Evolutionary conservation across 2,888 invertebrate species (phyloP), one percentile per base, ranked within the genome.

Genomic region (Mamestra brassicae): DNA sequence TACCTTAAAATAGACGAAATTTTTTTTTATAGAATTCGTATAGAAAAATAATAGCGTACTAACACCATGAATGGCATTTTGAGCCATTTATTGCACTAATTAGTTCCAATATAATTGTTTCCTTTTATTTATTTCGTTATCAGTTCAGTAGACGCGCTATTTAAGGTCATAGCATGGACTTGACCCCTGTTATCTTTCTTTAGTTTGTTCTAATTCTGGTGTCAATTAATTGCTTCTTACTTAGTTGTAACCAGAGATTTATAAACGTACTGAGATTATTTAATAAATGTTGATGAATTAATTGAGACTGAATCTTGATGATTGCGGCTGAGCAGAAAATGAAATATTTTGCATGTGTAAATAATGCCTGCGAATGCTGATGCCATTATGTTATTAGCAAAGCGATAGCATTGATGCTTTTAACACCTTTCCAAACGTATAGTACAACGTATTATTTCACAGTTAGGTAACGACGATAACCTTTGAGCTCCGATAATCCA

Each of bases 141-240:
- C 75, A 73, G 50, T 71, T 11, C 36, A 71, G 47, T 71, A 36
- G 62, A 52, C 36, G 26, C 38, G 57, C 11, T 80, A 76, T 76
- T 72, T 68, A 76, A 64, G 69, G 80, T 74, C 82, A 81, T 75
- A 62, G 71, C 38, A 62, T 74, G 78, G 58, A 71, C 85, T 85
- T 84, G 83, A 80, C 60, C 85, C 55, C 60, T 47, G 47, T 80
- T 83, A 84, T 84, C 85, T 76, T 63, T 63, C 55, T 81, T 71
- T 13, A 47, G 50, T 63, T 66, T 67, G 71, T 73, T 74, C n/a
- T 70, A 42, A 83, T 75, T 79, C 55, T 83, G 11, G 17, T 58
- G 42, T 13, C 36, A 63, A 55, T 69, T 64, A 66, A 71, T 66
- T 75, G 52, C 55, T 55, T 34, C 47, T 70, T 60, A 67, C 62